phyloP scores from a whole-genome alignment of 2,797 vertebrate species.

The Phoebastria nigripes region DNA sequence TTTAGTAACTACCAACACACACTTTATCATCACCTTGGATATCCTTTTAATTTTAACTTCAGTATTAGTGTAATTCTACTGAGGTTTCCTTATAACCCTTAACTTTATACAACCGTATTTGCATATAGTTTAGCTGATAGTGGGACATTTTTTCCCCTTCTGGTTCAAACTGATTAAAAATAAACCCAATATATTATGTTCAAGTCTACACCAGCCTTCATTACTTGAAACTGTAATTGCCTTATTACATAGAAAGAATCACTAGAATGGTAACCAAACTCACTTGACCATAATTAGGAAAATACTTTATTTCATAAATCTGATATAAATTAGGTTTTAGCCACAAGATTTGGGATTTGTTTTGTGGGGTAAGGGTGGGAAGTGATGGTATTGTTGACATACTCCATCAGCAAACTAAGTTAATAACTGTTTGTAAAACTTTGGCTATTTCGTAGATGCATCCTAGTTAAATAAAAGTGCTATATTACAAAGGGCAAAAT shows the following conservation, averaged over 20 bases:
- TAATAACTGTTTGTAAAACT: conserved; percentile 75
- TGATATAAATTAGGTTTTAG: conserved; percentile 80
- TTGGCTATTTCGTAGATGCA: conserved; percentile 80
- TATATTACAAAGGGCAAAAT: conserved; percentile 78
- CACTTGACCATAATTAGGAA: conserved; percentile 79
- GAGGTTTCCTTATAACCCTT: conserved; percentile 72
- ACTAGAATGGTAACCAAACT: conserved; percentile 80
- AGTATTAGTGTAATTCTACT: conserved; percentile 74
- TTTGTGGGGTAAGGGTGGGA: conserved; percentile 59
- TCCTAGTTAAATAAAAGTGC: conserved; percentile 80
- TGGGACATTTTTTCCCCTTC: conserved; percentile 66
- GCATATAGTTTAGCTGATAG: conserved; percentile 72
- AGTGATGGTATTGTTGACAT: conserved; percentile 62
- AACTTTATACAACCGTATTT: conserved; percentile 73
- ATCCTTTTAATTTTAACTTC: conserved; percentile 74
- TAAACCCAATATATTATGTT: conserved; percentile 71
- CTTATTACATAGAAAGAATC: conserved; percentile 78
- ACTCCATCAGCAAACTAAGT: conserved; percentile 70
- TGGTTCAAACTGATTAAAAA: conserved; percentile 69
- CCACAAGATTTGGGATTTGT: conserved; percentile 70
- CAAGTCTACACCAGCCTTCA: conserved; percentile 71
- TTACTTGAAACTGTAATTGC: conserved; percentile 77
- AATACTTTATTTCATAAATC: conserved; percentile 82
- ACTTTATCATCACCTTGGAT: conserved; percentile 73
- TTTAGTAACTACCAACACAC: conserved; percentile 87